phyloP scores from a whole-genome alignment of 2,888 invertebrate genomes.

The Amphiduros pacificus region DNA sequence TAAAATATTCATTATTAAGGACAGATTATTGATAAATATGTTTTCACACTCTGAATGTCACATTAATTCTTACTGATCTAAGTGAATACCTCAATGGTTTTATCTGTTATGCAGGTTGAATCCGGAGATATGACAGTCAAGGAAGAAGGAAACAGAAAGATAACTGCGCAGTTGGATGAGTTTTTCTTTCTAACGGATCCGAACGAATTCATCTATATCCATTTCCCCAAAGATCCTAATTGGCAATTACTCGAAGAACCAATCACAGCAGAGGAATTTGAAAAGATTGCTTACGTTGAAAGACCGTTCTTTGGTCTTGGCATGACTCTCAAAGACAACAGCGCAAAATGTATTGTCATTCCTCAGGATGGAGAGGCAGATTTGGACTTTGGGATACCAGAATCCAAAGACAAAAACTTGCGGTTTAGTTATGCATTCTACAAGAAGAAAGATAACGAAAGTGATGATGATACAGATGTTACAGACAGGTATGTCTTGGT shows the following conservation, averaged over 20 bases:
- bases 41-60: no score
- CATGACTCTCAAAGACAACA: slow-evolving; percentile 36
- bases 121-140: slow-evolving; percentile 33
- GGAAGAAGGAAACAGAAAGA: slow-evolving; percentile 37
- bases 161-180: slow-evolving; percentile 52
- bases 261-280: slow-evolving; percentile 40
- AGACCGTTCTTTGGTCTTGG: slow-evolving; percentile 50
- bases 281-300: slow-evolving; percentile 47
- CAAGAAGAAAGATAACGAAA: slow-evolving; percentile 10
- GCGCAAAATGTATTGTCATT: slow-evolving; percentile 36
- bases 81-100: no score
- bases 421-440: slow-evolving; percentile 52
- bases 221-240: slow-evolving; percentile 47
- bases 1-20: no score
- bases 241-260: slow-evolving; percentile 51
- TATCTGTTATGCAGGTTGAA: slow-evolving; percentile 42
- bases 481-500: slow-evolving; percentile 51
- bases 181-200: slow-evolving; percentile 56
- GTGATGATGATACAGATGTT: slow-evolving; percentile 32
- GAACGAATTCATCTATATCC: slow-evolving; percentile 51
- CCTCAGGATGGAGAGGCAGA: slow-evolving; percentile 46
- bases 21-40: no score
- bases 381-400: slow-evolving; percentile 44
- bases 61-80: no score
- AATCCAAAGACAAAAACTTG: slow-evolving; percentile 35